phyloP scores from a whole-genome alignment of 2,113 vertebrate species.

The Ceuthmochares aereus region DNA sequence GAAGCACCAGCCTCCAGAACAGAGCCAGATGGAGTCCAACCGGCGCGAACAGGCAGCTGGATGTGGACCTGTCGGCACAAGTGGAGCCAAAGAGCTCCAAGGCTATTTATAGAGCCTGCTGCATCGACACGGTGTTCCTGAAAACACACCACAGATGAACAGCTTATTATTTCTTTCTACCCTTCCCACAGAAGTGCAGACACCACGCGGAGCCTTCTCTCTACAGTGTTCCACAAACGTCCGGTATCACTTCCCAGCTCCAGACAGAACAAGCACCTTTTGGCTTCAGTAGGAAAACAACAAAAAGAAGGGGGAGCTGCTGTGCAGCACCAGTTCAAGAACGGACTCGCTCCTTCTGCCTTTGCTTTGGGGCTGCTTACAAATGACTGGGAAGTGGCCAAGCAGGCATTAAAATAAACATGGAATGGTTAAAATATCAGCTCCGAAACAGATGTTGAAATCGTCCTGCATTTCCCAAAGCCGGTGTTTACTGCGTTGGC shows the following conservation, averaged over 20 bases:
- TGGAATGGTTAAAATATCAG: conserved; percentile 45
- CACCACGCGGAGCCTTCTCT: neutral
- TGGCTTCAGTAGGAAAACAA: neutral
- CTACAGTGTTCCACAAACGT: neutral
- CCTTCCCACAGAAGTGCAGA: neutral
- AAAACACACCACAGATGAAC: neutral
- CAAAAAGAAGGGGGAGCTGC: neutral
- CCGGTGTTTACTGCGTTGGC: conserved; percentile 69
- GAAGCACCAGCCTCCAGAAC: neutral
- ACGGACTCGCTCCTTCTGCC: neutral
- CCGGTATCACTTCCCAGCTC: neutral
- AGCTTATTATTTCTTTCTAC: neutral
- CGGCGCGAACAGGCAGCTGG: neutral
- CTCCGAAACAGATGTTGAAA: conserved; percentile 67
- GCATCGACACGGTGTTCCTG: neutral
- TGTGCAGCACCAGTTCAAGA: neutral
- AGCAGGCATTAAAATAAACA: conserved; percentile 47
- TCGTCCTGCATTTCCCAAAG: conserved; percentile 65
- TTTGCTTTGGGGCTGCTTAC: conserved; percentile 10
- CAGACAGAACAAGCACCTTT: neutral
- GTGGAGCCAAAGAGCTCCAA: neutral
- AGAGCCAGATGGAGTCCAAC: neutral
- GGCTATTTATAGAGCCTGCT: neutral
- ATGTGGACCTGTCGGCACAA: neutral
- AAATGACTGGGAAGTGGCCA: conserved; percentile 18